Evolutionary conservation across 2,888 invertebrate species (phyloP).

Genomic region (Priocnemis perturbator): DNA sequence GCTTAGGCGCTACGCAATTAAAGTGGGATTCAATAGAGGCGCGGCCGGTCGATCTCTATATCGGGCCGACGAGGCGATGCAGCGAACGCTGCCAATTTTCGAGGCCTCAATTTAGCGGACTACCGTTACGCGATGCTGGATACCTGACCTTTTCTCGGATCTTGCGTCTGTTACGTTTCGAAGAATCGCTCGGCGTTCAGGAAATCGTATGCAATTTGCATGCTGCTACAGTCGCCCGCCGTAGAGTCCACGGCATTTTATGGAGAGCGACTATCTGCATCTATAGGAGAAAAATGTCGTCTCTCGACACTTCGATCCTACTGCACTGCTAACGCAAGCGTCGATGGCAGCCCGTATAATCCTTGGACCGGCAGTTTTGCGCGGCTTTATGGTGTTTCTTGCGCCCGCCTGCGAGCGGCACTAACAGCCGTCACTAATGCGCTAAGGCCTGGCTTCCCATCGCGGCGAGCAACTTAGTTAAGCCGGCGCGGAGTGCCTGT

Average conservation of each 20-base stretch:
- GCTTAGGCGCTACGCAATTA: conserved; percentile 8
- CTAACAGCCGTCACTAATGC: conserved; percentile 58
- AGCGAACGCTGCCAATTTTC: neutral
- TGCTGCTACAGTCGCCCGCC: no score
- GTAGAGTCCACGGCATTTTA: no score
- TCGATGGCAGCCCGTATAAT: conserved; percentile 43
- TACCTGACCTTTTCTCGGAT: no score
- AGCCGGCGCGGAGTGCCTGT: conserved; percentile 38
- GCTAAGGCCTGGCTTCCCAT: conserved; percentile 24
- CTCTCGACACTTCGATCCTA: no score
- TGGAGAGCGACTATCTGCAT: no score
- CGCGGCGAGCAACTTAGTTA: conserved; percentile 20
- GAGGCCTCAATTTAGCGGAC: no score
- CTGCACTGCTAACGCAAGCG: no score
- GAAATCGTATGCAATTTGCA: no score
- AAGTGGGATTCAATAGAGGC: conserved; percentile 7
- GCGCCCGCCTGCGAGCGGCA: conserved; percentile 40
- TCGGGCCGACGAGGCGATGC: conserved; percentile 23
- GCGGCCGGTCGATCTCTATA: conserved; percentile 29
- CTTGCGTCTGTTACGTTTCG: no score
- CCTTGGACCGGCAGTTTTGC: conserved; percentile 46
- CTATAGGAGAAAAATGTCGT: no score
- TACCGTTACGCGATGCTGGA: no score
- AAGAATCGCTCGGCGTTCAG: no score
- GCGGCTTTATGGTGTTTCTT: conserved; percentile 56